Evolutionary conservation across 2,888 invertebrate genomes (phyloP), one percentile per base, ranked within the genome.

Genomic region (Marronus borbonicus): DNA sequence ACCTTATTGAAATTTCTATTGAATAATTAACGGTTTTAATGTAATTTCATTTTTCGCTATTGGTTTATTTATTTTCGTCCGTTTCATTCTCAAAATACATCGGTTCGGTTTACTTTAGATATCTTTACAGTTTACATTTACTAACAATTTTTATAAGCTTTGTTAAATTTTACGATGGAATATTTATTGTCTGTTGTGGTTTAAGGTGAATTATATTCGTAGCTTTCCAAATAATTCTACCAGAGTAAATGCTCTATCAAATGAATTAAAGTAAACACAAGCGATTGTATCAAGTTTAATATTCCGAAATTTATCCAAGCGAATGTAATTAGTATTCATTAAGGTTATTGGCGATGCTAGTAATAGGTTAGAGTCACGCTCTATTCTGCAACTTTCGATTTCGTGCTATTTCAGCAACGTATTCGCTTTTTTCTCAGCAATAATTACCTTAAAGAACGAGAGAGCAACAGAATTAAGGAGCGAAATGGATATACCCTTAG

Each of bases 301-400:
- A 58, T 58, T 20, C 55, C 20, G 55, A 58, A 58, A 20, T 20
- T 20, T 20, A 58, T 58, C 20, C n/a, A 58, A 58, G 17, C 55
- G 20, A 20, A 58, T 10, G 2, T 58, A 20, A 58, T 58, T 58
- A 20, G 55, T 58, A 58, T 58, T 58, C 55, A 58, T 58, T 58
- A 58, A 58, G 55, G 20, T 58, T 58, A 20, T 58, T 58, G 55
- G 20, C 55, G 55, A 20, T 58, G 55, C 20, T 20, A 58, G 20
- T 58, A 58, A 58, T 58, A 20, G 55, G n/a, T 58, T 17, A 58
- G n/a, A 58, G 55, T 58, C 55, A 58, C 55, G 55, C 55, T 7
- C 20, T 20, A 24, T 20, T 8, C 17, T 20, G n/a, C 55, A 58
- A 58, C 20, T 58, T 58, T 20, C 20, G 20, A 58, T 20, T 58